phyloP scores from a whole-genome alignment of 2,113 vertebrate genomes.

The Reinhardtius hippoglossoides region DNA sequence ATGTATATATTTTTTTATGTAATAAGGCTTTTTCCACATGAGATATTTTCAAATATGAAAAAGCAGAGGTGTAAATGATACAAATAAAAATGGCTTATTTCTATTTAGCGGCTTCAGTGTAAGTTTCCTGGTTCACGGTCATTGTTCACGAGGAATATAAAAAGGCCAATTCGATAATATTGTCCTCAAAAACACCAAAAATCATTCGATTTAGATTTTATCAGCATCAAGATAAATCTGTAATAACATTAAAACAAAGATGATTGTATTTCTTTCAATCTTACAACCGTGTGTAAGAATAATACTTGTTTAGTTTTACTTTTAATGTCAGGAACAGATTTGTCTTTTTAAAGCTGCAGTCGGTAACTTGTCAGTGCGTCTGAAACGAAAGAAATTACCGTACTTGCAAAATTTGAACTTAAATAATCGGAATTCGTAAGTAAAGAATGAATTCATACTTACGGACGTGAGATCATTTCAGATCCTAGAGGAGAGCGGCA shows the following conservation, averaged over 20 bases:
- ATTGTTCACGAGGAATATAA: background rate
- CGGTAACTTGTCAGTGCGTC: background rate
- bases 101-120: constrained; percentile 33
- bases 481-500: background rate
- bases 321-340: background rate
- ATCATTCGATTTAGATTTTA: background rate
- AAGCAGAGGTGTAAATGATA: background rate
- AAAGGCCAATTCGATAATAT: background rate
- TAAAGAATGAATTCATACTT: constrained; percentile 1
- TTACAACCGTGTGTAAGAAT: background rate
- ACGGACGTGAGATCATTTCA: background rate
- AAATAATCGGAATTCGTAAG: background rate
- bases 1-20: background rate
- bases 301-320: background rate
- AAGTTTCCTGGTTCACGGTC: background rate
- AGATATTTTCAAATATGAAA: background rate
- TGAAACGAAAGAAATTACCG: background rate
- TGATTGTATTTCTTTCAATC: background rate
- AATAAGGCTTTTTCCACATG: background rate
- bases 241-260: background rate
- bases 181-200: background rate
- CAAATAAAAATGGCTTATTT: constrained; percentile 26
- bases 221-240: background rate
- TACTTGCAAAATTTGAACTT: background rate
- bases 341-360: background rate